Conservation (phyloP, 2,797 vertebrate species). For the Malacoraja senta region DNA sequence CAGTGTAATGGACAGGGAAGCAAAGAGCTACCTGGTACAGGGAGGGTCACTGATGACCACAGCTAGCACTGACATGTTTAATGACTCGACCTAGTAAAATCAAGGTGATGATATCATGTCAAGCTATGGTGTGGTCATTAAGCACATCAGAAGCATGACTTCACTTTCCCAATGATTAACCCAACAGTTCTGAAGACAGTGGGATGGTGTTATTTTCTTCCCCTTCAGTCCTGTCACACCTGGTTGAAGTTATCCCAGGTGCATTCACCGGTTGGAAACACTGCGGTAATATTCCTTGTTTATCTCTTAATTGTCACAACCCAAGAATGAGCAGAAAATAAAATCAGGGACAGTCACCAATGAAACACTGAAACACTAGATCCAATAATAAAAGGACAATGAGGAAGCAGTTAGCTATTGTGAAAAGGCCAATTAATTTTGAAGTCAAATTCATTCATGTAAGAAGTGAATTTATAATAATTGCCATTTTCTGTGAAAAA, state of each 20-base stretch:
- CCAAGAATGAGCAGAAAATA: background rate
- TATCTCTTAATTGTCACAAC: background rate
- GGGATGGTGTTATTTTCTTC: background rate
- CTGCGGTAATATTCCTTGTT: background rate
- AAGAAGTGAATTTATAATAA: background rate
- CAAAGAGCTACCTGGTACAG: background rate
- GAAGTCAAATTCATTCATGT: background rate
- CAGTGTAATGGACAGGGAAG: background rate
- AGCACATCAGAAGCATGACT: background rate
- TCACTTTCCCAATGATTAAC: background rate
- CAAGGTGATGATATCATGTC: background rate
- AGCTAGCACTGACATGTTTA: background rate
- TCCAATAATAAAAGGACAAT: background rate
- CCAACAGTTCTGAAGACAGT: background rate
- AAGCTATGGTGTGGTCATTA: background rate
- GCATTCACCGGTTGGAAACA: background rate
- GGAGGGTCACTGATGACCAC: background rate
- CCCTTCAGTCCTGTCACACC: background rate
- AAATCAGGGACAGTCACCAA: background rate
- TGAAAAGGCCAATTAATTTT: background rate
- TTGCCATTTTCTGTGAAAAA: background rate
- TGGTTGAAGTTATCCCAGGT: background rate
- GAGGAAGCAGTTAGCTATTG: background rate
- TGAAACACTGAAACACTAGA: background rate
- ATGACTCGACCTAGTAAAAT: background rate